Evolutionary conservation across 2,113 vertebrate species (phyloP), one percentile per base, ranked within the genome.

Genomic region (Rhinoderma darwinii): DNA sequence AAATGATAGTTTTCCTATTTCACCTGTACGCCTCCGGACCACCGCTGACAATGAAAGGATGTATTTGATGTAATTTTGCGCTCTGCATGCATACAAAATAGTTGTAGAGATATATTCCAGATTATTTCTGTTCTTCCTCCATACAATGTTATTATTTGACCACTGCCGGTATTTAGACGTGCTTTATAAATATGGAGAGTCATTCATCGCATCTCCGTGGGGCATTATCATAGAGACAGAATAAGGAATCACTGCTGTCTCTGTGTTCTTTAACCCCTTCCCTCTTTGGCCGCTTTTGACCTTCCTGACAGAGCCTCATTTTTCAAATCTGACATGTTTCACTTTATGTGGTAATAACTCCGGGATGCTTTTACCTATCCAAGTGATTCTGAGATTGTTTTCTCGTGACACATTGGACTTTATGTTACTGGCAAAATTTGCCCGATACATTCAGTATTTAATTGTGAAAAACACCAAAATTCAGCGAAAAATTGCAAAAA

Each of bases 131-230:
- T 35, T 22, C 22, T 51, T 18, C n/a, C 15, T 47, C 30, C 15
- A 32, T 51, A 14, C 22, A 25, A 37, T 15, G 51, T 22, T 25
- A 11, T 61, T 61, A 59, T 61, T 61, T 43, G 37, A 39, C 20
- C 78, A 3, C 12, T 18, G 35, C 22, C 18, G 20, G 17, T 54
- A 20, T 44, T 54, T 25, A 37, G 76, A 41, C 37, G 54, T 61
- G 54, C 54, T 27, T 61, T 81, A 81, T 81, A 43, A 61, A 81
- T 81, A 63, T 81, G 61, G 54, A 41, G 32, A 54, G 32, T 59
- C 56, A 81, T 63, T 81, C 54, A 27, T 27, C 6, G 25, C 5
- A 37, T 81, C 51, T n/a, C 78, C 14, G 30, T 61, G 78, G 78
- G 51, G 25, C 54, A 81, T 61, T 39, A n/a, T 17, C 77, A 59